phyloP scores from a whole-genome alignment of 2,888 invertebrate genomes.

The Mylabris sibirica region DNA sequence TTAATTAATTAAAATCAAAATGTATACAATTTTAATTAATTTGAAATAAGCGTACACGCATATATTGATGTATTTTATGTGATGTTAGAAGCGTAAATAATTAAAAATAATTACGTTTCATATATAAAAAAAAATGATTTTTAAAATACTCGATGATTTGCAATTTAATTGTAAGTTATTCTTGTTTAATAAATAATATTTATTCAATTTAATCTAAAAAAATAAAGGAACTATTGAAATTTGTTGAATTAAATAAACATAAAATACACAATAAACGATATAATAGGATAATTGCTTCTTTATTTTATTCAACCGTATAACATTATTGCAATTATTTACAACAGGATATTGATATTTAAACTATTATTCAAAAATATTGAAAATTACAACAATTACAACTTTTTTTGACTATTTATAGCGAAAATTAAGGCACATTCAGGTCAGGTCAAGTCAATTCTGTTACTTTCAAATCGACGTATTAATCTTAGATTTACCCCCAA shows the following conservation, averaged over 20 bases:
- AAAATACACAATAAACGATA: background rate
- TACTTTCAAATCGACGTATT: no score
- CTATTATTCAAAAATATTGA: background rate
- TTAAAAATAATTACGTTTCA: background rate
- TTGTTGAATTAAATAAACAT: constrained; percentile 4
- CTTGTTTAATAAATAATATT: background rate
- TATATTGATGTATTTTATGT: background rate
- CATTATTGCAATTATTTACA: background rate
- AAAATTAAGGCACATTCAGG: no score
- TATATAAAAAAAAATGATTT: no score
- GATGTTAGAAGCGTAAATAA: background rate
- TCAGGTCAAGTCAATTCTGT: no score
- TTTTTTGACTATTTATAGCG: no score
- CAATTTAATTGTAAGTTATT: background rate
- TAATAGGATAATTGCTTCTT: constrained; percentile 5
- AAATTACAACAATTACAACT: no score
- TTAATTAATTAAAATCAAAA: background rate
- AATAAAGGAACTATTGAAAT: constrained; percentile 2
- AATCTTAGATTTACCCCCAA: no score
- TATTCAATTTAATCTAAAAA: constrained; percentile 18
- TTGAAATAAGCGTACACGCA: background rate
- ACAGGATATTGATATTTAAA: background rate
- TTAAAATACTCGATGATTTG: background rate
- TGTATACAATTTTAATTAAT: background rate
- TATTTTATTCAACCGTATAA: background rate